A percentile compares a stretch with the other conserved stretches of the same genome.
phyloP scores from a whole-genome alignment of 1,140 invertebrate genomes.

The Aphaenogaster rudis region DNA sequence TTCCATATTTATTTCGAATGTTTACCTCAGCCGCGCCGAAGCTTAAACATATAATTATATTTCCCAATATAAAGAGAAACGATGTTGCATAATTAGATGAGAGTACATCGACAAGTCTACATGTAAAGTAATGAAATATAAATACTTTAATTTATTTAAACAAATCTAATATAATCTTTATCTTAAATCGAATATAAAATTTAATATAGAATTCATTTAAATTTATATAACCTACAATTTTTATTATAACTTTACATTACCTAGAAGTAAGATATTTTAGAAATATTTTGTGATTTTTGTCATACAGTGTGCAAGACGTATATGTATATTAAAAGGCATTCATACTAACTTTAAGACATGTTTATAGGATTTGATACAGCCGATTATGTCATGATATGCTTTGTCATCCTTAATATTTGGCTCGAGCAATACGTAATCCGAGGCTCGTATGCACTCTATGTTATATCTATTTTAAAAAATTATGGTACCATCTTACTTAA shows the following conservation, averaged over 20 bases:
- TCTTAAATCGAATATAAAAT: neutral
- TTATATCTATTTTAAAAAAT: no score
- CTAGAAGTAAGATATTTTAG: neutral
- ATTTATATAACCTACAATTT: neutral
- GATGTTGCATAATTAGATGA: neutral
- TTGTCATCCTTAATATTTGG: no score
- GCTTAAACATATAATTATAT: neutral
- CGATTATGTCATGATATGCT: no score
- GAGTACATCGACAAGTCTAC: conserved; percentile 5
- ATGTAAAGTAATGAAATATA: neutral
- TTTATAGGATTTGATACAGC: no score
- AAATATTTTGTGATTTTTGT: no score
- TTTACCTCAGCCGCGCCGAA: conserved; percentile 29
- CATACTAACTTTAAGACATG: no score
- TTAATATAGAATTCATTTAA: neutral
- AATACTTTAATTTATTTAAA: neutral
- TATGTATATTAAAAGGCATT: no score
- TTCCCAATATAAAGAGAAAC: conserved; percentile 19
- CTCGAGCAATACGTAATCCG: no score
- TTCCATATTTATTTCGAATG: neutral
- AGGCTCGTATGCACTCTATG: no score
- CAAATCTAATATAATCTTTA: neutral
- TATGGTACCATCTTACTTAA: no score
- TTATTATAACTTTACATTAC: neutral
- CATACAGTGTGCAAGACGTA: neutral